Conservation (phyloP, 2,888 invertebrate species). For the Terebella lapidaria region DNA sequence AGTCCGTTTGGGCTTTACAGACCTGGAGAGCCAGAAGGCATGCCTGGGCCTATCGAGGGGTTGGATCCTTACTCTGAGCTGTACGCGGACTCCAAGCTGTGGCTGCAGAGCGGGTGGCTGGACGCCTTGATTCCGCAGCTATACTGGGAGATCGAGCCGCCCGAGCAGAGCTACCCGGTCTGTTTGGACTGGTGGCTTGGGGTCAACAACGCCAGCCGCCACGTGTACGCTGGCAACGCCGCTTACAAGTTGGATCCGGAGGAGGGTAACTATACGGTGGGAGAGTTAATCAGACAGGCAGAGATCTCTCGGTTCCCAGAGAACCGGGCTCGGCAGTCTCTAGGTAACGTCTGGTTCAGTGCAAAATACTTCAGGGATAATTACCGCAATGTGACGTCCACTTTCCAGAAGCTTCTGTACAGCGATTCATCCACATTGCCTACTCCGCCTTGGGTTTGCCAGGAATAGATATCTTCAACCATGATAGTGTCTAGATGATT, state of each 20-base stretch:
- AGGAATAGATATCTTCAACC: no score
- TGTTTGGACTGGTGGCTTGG: no score
- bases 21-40: slow-evolving; percentile 34
- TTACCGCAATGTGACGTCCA: no score
- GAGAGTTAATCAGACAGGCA: slow-evolving; percentile 36
- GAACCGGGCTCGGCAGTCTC: slow-evolving; percentile 6
- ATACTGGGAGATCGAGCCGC: slow-evolving; percentile 44
- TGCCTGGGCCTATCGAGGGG: slow-evolving; percentile 29
- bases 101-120: slow-evolving; percentile 42
- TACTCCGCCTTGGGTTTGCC: no score
- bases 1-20: slow-evolving; percentile 35
- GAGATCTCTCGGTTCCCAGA: slow-evolving; percentile 26
- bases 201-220: no score
- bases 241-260: slow-evolving; percentile 27
- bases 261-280: slow-evolving; percentile 29
- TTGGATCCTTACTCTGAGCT: slow-evolving; percentile 32
- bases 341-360: slow-evolving; percentile 38
- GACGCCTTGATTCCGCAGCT: slow-evolving; percentile 44
- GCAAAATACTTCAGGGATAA: slow-evolving; percentile 32
- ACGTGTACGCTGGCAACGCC: slow-evolving; percentile 36
- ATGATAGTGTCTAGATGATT: no score
- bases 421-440: no score
- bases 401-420: no score
- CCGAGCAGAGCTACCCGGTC: no score
- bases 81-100: slow-evolving; percentile 40